phyloP scores from a whole-genome alignment of 2,888 invertebrate species.

The Hirudinaria manillensis region DNA sequence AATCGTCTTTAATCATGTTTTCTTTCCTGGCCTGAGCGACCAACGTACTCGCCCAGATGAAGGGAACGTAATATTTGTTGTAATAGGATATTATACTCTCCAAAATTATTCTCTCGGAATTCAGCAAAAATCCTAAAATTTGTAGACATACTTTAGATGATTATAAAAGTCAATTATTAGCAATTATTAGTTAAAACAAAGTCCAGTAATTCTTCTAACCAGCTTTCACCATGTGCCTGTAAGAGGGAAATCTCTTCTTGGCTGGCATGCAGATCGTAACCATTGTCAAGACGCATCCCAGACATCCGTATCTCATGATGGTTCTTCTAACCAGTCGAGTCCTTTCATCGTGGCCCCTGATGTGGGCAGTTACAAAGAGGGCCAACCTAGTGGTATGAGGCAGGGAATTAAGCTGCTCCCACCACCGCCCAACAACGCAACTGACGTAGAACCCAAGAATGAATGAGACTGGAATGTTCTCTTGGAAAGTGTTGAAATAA shows the following conservation, averaged over 20 bases:
- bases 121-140: conserved; percentile 61
- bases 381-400: conserved; percentile 23
- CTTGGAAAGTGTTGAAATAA: conserved; percentile 79
- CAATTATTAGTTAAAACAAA: background rate
- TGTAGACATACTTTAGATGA: background rate
- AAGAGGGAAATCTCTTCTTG: conserved; percentile 57
- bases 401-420: conserved; percentile 67
- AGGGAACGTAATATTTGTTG: conserved; percentile 65
- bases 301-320: conserved; percentile 32
- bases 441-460: conserved; percentile 89
- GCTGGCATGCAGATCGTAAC: conserved; percentile 63
- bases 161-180: no score
- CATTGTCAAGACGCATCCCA: conserved; percentile 58
- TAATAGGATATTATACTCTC: conserved; percentile 61
- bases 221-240: conserved; percentile 54
- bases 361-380: conserved; percentile 21
- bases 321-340: conserved; percentile 59
- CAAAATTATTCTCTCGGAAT: conserved; percentile 60
- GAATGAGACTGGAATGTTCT: conserved; percentile 85
- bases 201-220: conserved; percentile 41
- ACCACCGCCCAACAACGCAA: conserved; percentile 86
- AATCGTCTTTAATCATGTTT: conserved; percentile 64
- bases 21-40: conserved; percentile 60
- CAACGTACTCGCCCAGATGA: conserved; percentile 63
- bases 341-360: conserved; percentile 57